phyloP scores from a whole-genome alignment of 2,113 vertebrate species.

The Bolborhynchus lineola region DNA sequence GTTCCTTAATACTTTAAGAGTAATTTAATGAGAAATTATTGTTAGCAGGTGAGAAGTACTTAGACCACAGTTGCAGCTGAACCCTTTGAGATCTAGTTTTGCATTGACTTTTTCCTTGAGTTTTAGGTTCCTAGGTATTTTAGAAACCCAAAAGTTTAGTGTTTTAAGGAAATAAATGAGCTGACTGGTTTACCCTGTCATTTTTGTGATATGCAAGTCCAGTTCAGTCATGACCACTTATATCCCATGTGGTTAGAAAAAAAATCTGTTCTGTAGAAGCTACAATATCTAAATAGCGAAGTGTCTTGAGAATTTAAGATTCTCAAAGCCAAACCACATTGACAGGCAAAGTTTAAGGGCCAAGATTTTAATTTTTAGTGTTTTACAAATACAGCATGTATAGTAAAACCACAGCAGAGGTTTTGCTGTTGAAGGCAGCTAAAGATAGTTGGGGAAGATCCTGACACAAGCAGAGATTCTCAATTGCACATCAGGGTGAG shows the following conservation, averaged over 20 bases:
- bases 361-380: not conserved
- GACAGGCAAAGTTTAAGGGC: not conserved
- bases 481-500: not conserved
- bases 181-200: not conserved
- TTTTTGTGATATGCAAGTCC: not conserved
- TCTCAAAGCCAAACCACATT: not conserved
- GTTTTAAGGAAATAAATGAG: not conserved
- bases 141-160: not conserved
- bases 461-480: not conserved
- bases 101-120: not conserved
- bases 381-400: fast-evolving
- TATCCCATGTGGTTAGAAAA: not conserved
- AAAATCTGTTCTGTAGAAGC: not conserved
- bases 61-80: not conserved
- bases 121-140: not conserved
- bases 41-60: not conserved
- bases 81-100: not conserved
- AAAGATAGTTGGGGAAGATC: not conserved
- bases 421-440: not conserved
- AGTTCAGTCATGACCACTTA: not conserved
- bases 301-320: not conserved
- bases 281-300: not conserved
- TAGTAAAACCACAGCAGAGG: not conserved
- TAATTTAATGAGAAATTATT: not conserved
- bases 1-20: not conserved